A percentile compares a stretch with the other conserved stretches of the same genome.
Conservation (phyloP, 2,797 vertebrate genomes). For the Halcyon badia region DNA sequence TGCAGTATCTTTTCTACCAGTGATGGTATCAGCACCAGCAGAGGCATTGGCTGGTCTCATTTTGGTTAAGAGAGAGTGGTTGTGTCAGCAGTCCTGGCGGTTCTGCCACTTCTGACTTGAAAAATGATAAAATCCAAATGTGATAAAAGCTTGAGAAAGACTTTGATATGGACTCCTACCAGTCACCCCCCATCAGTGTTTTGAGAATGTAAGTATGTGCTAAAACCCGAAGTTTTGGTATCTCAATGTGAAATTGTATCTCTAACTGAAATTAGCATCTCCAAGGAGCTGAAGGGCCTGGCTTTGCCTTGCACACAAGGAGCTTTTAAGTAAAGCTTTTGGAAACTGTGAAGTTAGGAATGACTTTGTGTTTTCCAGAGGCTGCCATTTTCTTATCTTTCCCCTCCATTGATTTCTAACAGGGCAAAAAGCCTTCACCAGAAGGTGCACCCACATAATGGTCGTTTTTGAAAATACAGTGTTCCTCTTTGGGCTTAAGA, state of each 20-base stretch:
- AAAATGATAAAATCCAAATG: not conserved
- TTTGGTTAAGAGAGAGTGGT: not conserved
- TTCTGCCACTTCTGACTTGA: slow-evolving; percentile 28
- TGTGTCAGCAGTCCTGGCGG: not conserved
- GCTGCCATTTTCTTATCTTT: not conserved
- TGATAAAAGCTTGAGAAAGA: slow-evolving; percentile 56
- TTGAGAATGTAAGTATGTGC: not conserved
- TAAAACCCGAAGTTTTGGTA: not conserved
- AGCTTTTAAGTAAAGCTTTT: not conserved
- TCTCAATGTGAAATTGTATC: not conserved
- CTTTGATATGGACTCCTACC: not conserved
- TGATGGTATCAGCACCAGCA: slow-evolving; percentile 35
- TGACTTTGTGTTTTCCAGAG: not conserved
- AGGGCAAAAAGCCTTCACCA: not conserved
- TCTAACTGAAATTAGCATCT: not conserved
- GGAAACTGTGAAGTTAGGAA: not conserved
- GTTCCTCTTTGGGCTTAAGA: not conserved
- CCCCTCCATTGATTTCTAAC: not conserved
- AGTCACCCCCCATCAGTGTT: not conserved
- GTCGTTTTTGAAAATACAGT: not conserved
- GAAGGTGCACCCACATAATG: accelerated
- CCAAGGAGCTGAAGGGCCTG: not conserved
- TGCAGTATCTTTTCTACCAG: not conserved
- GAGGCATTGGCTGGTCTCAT: not conserved
- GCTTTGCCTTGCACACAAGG: not conserved